Evolutionary conservation across 2,888 invertebrate genomes (phyloP), one percentile per base, ranked within the genome.

Genomic region (Caenorhabditis sp.): DNA sequence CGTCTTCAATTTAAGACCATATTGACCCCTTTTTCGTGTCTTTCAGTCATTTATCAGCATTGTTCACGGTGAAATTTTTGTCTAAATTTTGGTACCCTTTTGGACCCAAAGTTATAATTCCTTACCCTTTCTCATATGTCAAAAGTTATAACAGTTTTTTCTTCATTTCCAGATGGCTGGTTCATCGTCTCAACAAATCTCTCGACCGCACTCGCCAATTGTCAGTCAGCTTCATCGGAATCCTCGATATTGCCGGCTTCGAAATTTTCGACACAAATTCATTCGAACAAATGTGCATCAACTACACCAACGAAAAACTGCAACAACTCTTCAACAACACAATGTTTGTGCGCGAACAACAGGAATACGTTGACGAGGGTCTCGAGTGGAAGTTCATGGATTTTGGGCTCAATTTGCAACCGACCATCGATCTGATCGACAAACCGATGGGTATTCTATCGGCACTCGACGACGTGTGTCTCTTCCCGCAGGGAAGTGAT

Each of bases 351-450:
- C 90, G 99, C 78, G 99, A 99, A 88, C 97, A 99, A 89, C 78
- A 81, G 66, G 82, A 81, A 54, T 82, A 99, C 89, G 95, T 97
- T 89, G 92, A 96, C 31, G 99, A 99, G 90, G 97, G 97, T 62
- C 97, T 99, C 86, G 97, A 99, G 89, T 99, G 99, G 99, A 95
- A 95, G 88, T 99, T 97, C 89, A 97, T 99, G 87, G 97, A 99
- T 89, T 99, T 99, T 88, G 97, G 99, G 5, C 91, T 99, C 31
- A 97, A 99, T 90, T 91, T 99, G 61, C 97, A 99, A 89, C 97
- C 99, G 3, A 99, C 97, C 0, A 99, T 99, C 88, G 97, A 99
- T 89, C 91, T 99, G 70, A 95, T 99, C 87, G 99, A 99, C 88
- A 99, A 97, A 90, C 97, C 97, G 0, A 97, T 99, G 93, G 99